These are phyloP conservation scores for Hippocampus abdominalis DNA, from an alignment of 2,113 vertebrate genomes.

Conservation along the genomic window DNA sequence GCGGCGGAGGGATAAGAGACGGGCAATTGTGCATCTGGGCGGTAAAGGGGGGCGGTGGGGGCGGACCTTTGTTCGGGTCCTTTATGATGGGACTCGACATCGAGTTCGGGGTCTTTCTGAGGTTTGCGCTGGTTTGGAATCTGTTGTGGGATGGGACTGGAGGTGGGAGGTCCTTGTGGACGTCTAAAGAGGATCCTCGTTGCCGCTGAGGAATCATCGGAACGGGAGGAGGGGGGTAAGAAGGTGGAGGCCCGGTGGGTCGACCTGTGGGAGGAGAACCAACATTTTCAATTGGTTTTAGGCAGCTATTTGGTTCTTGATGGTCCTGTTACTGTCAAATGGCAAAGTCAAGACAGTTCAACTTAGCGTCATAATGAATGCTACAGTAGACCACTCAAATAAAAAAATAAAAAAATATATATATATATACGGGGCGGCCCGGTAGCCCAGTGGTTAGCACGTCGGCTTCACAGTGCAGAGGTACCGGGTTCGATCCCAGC, in stretches of 20 bases:
- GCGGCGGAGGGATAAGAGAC: conserved; percentile 2
- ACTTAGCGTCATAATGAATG: background rate
- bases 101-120: conserved; percentile 50
- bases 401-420: no score
- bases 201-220: conserved; percentile 54
- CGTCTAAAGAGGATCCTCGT: conserved; percentile 26
- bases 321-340: background rate
- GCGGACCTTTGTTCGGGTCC: conserved; percentile 41
- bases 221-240: conserved; percentile 86
- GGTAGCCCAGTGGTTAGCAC: no score
- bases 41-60: conserved; percentile 43
- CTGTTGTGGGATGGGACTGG: conserved; percentile 62
- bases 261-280: conserved; percentile 44
- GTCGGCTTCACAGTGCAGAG: no score
- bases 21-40: conserved; percentile 29
- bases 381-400: background rate
- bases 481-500: no score
- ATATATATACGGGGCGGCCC: no score
- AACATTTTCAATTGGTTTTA: background rate
- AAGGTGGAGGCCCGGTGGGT: conserved; percentile 73
- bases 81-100: conserved; percentile 16
- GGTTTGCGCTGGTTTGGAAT: conserved; percentile 45
- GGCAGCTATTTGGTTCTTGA: background rate
- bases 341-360: background rate
- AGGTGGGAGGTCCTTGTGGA: conserved; percentile 55